phyloP scores from a whole-genome alignment of 1,140 invertebrate genomes.

The Zaprionus capensis region DNA sequence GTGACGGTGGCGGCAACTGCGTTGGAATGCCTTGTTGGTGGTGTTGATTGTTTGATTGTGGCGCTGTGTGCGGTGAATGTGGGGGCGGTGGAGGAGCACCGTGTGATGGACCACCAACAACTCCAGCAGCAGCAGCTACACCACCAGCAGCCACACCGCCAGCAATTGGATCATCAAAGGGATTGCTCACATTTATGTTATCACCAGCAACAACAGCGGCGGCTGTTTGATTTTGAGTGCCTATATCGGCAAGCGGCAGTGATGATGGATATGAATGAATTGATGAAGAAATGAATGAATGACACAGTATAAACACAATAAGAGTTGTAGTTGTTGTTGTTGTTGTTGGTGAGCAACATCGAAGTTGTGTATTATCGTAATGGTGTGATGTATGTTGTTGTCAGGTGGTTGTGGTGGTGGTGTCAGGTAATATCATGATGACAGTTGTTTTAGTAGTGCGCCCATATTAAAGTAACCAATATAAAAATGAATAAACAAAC shows the following conservation, averaged over 20 bases:
- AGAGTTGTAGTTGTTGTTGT: conserved; percentile 25
- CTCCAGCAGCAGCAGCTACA: conserved; percentile 36
- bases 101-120: conserved; percentile 57
- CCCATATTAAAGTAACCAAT: conserved; percentile 75
- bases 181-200: conserved; percentile 92
- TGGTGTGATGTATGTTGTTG: conserved; percentile 45
- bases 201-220: conserved; percentile 85
- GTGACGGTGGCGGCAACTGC: conserved; percentile 47
- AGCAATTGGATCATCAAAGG: conserved; percentile 90
- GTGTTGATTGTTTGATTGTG: conserved; percentile 58
- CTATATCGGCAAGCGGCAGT: conserved; percentile 55
- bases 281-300: conserved; percentile 74
- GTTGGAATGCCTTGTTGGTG: conserved; percentile 54
- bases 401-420: conserved; percentile 53
- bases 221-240: conserved; percentile 83
- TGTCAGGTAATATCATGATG: conserved; percentile 38
- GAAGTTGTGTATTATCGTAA: conserved; percentile 32
- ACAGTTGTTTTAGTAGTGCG: conserved; percentile 63
- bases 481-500: conserved; percentile 80
- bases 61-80: conserved; percentile 68
- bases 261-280: conserved; percentile 51
- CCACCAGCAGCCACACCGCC: conserved; percentile 52
- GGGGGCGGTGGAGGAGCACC: conserved; percentile 62
- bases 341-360: conserved; percentile 26
- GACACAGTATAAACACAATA: conserved; percentile 69